Conservation (phyloP, 2,888 invertebrate species). For the Stramonita haemastoma region DNA sequence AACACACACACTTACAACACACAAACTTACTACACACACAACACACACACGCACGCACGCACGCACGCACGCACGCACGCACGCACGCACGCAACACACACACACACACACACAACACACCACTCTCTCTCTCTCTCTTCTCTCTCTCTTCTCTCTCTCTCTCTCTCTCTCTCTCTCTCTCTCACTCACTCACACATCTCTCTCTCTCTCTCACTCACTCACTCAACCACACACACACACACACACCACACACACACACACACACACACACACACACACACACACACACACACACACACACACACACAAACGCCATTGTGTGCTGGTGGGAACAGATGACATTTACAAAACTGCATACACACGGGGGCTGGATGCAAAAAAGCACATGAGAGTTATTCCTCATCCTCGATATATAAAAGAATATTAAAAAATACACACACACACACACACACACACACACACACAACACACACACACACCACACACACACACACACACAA, state of each 20-base stretch:
- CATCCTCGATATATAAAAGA: no score
- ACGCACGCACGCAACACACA: no score
- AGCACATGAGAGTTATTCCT: no score
- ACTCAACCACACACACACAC: not conserved
- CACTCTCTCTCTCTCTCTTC: not conserved
- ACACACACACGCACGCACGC: not conserved
- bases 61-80: not conserved
- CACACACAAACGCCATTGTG: not conserved
- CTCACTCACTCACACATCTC: no score
- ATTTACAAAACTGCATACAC: no score
- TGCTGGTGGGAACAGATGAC: no score
- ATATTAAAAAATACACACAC: no score
- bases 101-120: constrained; percentile 12
- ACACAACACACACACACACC: not conserved
- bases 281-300: not conserved
- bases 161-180: not conserved
- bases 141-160: not conserved
- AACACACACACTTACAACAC: no score
- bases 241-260: not conserved
- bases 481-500: not conserved
- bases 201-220: no score
- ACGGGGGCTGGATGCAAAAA: no score
- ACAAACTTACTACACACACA: not conserved
- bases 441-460: no score
- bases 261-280: not conserved